Evolutionary conservation across 2,888 invertebrate genomes (phyloP).

Genomic region (Clusia tigrina): DNA sequence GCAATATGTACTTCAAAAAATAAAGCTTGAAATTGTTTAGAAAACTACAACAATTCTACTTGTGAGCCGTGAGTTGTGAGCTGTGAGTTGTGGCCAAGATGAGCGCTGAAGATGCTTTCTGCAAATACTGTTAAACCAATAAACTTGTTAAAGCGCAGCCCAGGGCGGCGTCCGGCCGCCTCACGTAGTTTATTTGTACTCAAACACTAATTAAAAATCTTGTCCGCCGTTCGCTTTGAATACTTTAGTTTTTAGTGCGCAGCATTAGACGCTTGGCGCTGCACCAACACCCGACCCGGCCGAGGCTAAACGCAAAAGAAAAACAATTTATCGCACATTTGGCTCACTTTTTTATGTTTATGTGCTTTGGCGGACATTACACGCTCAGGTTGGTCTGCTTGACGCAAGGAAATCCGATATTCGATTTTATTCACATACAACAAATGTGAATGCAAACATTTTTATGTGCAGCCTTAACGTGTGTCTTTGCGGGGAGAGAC

Average conservation of each 20-base stretch:
- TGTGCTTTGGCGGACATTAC: constrained; percentile 29
- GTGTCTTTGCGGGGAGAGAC: constrained; percentile 44
- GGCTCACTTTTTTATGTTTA: constrained; percentile 48
- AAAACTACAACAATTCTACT: constrained; percentile 8
- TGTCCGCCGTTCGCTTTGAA: constrained; percentile 49
- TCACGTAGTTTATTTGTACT: constrained; percentile 27
- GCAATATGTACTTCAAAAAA: constrained; percentile 33
- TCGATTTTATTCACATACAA: constrained; percentile 55
- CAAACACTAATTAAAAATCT: constrained; percentile 52
- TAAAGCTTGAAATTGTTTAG: constrained; percentile 41
- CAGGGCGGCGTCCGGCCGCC: no score
- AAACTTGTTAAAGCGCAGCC: no score
- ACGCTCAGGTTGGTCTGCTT: constrained; percentile 24
- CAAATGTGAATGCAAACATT: constrained; percentile 55
- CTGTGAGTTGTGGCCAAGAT: no score
- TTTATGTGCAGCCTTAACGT: constrained; percentile 51
- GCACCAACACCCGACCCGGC: neutral
- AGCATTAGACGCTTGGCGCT: constrained; percentile 1
- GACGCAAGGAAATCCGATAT: constrained; percentile 52
- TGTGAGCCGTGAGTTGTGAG: no score
- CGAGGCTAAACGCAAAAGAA: constrained; percentile 23
- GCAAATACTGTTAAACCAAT: neutral
- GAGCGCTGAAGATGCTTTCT: neutral
- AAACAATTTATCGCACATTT: constrained; percentile 59
- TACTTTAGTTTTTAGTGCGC: neutral